Conservation (phyloP, 2,797 vertebrate genomes). For the Galaxias olidus region DNA sequence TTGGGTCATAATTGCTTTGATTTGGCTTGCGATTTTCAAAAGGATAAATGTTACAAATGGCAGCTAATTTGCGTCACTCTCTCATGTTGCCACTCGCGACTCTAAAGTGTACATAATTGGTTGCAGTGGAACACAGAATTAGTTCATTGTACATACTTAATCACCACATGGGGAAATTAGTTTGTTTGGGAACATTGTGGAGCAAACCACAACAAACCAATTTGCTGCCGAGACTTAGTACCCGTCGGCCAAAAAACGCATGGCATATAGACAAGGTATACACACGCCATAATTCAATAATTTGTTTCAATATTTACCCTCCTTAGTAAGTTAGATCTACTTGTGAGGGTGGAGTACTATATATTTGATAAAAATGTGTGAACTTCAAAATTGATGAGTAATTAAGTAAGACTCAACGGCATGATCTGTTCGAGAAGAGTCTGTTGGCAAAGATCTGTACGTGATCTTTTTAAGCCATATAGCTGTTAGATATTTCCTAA, state of each 20-base stretch:
- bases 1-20: constrained; percentile 64
- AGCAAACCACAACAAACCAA: constrained; percentile 39
- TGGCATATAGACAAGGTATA: too few species aligned
- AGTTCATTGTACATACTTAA: constrained; percentile 62
- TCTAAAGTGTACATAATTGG: constrained; percentile 65
- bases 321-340: too few species aligned
- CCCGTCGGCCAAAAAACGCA: not conserved
- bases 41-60: constrained; percentile 65
- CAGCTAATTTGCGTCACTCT: constrained; percentile 56
- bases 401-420: too few species aligned
- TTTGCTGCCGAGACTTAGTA: constrained; percentile 24
- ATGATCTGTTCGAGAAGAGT: too few species aligned
- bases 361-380: too few species aligned
- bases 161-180: constrained; percentile 66
- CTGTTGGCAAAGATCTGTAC: too few species aligned
- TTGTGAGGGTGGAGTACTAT: too few species aligned
- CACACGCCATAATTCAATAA: too few species aligned
- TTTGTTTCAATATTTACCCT: too few species aligned
- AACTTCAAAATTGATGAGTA: too few species aligned
- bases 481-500: too few species aligned
- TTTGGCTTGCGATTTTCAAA: constrained; percentile 64
- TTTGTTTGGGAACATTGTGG: constrained; percentile 60
- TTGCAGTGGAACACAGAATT: constrained; percentile 55
- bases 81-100: constrained; percentile 53
- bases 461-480: too few species aligned